Base-by-base conservation (phyloP, 2,888 invertebrate genomes). In the Nyleta sp. region DNA sequence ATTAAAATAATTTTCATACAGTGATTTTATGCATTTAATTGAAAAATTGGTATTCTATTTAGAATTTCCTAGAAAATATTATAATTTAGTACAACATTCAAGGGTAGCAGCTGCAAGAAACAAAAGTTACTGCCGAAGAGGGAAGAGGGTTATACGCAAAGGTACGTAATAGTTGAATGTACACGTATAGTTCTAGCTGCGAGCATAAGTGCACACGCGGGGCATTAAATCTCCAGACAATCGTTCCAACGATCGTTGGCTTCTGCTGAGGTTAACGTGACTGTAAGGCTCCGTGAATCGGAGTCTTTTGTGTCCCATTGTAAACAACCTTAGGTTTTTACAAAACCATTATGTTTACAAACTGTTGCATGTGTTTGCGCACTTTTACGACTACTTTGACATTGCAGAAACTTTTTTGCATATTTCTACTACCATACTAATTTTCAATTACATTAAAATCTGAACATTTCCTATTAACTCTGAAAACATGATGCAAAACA, bases 161-260 rank as follows among this genome's bases (percentile, higher is more conserved):
- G 44, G 55, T 55, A 18, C 40, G 15, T 44, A 44, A n/a, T 35
- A 55, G 13, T 35, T 44, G 40, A 38, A 48, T 42, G 13, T 24
- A 68, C 48, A 57, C 57, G 38, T 68, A 68, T 48, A 48, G 24
- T 57, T 35, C 48, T 50, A 33, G 7, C 40, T 59, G 33, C 57
- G 33, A 44, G 55, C 72, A 64, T 64, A 72, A 57, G 50, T 50
- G 72, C 52, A 71, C 67, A 70, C 50, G 11, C 48, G 73, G 62
- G 15, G 71, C 80, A 78, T 82, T 84, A 82, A 82, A 82, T 84
- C 80, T 80, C 71, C 64, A 65, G 74, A 82, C 79, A 81, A 83
- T 83, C 82, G 77, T 81, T 77, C 44, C 78, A 48, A 42, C 70
- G 78, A 81, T 83, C 81, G 78, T 77, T 71, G 70, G 60, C 71